These are phyloP conservation scores for Anolis apletophallus DNA, from an alignment of 2,797 vertebrate species.

Conservation along the genomic window DNA sequence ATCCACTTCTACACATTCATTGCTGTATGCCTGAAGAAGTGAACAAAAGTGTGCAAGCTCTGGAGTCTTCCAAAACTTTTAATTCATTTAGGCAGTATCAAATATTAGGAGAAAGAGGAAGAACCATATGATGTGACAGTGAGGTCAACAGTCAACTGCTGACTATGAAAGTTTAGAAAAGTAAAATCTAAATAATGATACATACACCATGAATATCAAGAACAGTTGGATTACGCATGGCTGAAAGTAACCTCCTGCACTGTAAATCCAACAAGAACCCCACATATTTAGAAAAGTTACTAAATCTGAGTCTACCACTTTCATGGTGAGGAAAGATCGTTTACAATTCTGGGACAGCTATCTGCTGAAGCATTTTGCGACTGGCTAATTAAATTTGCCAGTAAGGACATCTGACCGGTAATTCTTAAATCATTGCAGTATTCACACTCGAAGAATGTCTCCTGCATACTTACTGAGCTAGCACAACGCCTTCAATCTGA, in stretches of 20 bases:
- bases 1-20: too few relatives aligned
- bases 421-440: background rate
- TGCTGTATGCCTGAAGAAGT: too few relatives aligned
- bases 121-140: background rate
- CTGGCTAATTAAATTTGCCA: constrained; percentile 12
- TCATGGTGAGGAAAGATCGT: background rate
- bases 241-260: background rate
- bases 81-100: background rate
- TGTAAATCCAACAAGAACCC: background rate
- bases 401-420: constrained; percentile 5
- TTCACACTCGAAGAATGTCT: background rate
- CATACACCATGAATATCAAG: background rate
- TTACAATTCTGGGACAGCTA: background rate
- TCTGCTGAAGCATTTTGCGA: constrained; percentile 5
- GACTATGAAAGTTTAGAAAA: background rate
- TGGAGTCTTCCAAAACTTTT: background rate
- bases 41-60: background rate
- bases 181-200: background rate
- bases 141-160: too few relatives aligned
- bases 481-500: background rate
- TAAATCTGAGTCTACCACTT: background rate
- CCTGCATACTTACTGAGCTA: background rate
- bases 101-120: background rate
- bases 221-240: background rate
- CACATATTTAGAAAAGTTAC: background rate